These are phyloP conservation scores for Tachuris rubrigastra DNA, from an alignment of 2,113 vertebrate species.

Conservation along the genomic window DNA sequence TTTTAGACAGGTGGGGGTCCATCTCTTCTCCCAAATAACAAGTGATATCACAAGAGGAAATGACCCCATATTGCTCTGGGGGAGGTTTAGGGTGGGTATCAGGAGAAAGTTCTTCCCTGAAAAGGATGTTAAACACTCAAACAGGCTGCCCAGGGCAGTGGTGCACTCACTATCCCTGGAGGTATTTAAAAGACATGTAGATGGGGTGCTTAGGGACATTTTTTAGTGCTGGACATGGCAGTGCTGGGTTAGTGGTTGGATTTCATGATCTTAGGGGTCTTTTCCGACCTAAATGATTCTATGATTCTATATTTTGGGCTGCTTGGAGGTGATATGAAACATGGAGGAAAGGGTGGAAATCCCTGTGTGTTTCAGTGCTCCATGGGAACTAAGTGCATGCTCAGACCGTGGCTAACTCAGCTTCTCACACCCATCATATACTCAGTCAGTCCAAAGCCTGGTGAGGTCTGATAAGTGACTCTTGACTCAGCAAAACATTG, in stretches of 20 bases:
- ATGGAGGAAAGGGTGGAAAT: neutral
- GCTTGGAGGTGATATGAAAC: neutral
- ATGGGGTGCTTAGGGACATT: neutral
- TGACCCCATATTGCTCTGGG: rapidly evolving
- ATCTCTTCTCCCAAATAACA: neutral
- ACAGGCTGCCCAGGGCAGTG: neutral
- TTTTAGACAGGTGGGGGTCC: rapidly evolving
- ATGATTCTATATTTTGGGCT: neutral
- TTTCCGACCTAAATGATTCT: neutral
- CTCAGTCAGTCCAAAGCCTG: slow-evolving; percentile 5
- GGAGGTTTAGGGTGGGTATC: neutral
- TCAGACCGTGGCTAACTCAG: neutral
- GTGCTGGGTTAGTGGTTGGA: neutral
- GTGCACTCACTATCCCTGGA: neutral
- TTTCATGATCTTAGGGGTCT: neutral
- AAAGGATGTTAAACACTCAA: neutral
- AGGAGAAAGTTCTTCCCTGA: neutral
- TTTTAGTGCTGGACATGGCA: neutral
- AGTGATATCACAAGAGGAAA: neutral
- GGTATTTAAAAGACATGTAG: neutral
- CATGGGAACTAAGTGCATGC: neutral
- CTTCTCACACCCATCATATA: neutral
- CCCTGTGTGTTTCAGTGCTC: neutral
- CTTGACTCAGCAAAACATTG: slow-evolving; percentile 52
- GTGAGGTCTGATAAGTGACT: slow-evolving; percentile 34